phyloP scores from a whole-genome alignment of 2,113 vertebrate genomes.

The Candoia aspera region DNA sequence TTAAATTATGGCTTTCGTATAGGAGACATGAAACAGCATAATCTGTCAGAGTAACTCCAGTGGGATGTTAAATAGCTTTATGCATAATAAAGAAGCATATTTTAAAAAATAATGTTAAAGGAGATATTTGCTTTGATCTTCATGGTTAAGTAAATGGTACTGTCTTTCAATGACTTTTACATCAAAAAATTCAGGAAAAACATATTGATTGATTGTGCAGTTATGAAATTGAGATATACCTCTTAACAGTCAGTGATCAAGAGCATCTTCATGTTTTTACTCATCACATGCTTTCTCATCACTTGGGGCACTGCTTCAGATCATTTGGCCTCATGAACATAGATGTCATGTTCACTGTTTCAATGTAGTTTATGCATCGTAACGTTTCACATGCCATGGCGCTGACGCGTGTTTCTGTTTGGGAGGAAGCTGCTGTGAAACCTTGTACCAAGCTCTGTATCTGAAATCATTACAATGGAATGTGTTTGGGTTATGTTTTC shows the following conservation, averaged over 20 bases:
- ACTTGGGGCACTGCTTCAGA: too few species aligned
- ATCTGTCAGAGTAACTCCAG: conserved; percentile 57
- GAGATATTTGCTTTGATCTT: conserved; percentile 40
- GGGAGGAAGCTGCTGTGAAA: too few species aligned
- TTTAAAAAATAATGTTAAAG: conserved; percentile 15
- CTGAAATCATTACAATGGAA: too few species aligned
- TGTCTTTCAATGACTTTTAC: conserved; percentile 33
- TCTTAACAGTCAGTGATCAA: neutral
- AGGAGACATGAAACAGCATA: conserved; percentile 58
- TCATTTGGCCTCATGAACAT: neutral
- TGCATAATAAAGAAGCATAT: conserved; percentile 48
- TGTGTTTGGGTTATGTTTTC: too few species aligned
- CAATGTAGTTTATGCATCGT: too few species aligned
- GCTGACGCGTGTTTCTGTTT: too few species aligned
- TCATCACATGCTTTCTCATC: neutral
- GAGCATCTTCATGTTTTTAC: neutral
- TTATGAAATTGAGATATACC: neutral
- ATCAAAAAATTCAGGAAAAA: conserved; percentile 36
- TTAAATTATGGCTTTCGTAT: conserved; percentile 65
- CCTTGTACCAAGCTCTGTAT: too few species aligned
- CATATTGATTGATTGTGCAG: conserved; percentile 1
- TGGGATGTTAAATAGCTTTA: conserved; percentile 47
- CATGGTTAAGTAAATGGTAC: conserved; percentile 42
- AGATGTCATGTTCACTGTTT: too few species aligned
- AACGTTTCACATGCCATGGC: too few species aligned